Base-by-base conservation (phyloP, 2,113 vertebrate species). In the Megaceryle maxima region DNA sequence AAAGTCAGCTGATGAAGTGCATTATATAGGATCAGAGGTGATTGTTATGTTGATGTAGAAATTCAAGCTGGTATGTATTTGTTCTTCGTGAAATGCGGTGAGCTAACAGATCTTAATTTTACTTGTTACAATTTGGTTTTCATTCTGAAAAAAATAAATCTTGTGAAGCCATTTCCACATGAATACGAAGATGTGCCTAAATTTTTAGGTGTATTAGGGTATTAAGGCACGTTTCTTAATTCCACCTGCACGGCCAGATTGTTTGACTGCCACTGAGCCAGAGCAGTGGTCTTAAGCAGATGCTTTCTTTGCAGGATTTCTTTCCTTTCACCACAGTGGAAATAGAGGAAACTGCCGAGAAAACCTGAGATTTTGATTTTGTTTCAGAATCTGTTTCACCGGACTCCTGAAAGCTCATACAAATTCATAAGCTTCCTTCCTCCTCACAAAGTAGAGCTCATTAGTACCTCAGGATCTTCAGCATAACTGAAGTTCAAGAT, bases 21-120 rank as follows among this genome's bases (percentile, higher is more conserved):
- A 5, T 51, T 68, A 9, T 35, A 10, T 33, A 35, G 29, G 10
- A 5, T 39, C 22, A 41, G 64, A 82, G 19, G 4, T 37, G 3
- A 39, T 2, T 56, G 21, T 39, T 88, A 35, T 1, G 13, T 14
- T 48, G 9, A 48, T 87, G 64, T 25, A 72, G 50, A 75, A 94
- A 87, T 41, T 25, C 13, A 5, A 48, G 21, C 11, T 37, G 35
- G 6, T 50, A 3, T 80, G n/a, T 64, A 29, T 96, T 96, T 97
- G 67, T 88, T 59, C 82, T 73, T 57, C 88, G 79, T 94, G 94
- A 95, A 96, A 83, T 84, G 73, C 90, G 92, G 78, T 91, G 89
- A 93, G 92, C 86, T 95, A 92, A 87, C 88, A 91, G 57, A 82
- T 94, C 81, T 97, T 97, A 78, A 92, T 96, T 97, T 96, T 60